A percentile compares a stretch with the other conserved stretches of the same genome.
These are phyloP conservation scores for Dendrolimus pini DNA, from an alignment of 2,888 invertebrate species.

Conservation along the genomic window DNA sequence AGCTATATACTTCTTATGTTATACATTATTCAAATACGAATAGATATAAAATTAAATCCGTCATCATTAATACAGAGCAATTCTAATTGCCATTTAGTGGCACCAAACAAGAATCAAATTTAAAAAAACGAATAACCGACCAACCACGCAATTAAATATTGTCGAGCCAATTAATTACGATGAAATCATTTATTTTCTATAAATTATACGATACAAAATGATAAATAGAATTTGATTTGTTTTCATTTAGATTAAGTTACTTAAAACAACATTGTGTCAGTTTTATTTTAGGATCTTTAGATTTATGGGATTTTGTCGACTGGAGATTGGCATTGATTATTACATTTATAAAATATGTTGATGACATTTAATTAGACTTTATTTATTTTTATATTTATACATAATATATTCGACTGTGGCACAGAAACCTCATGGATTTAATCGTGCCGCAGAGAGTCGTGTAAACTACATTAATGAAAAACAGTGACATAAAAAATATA, in stretches of 20 bases:
- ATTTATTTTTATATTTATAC: too few species aligned
- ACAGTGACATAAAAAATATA: too few species aligned
- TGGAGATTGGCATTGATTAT: neutral
- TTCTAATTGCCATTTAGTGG: neutral
- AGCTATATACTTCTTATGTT: too few species aligned
- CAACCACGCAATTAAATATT: neutral
- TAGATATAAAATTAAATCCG: neutral
- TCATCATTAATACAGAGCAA: neutral
- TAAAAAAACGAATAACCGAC: neutral
- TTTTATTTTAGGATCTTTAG: neutral
- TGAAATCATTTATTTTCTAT: neutral
- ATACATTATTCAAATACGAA: too few species aligned
- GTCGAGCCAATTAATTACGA: neutral
- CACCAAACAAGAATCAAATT: neutral
- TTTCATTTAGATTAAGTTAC: neutral
- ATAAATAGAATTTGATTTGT: neutral
- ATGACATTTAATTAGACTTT: too few species aligned
- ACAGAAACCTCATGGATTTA: too few species aligned
- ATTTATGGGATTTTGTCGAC: neutral
- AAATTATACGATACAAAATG: neutral
- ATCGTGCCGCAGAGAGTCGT: too few species aligned
- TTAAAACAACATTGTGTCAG: neutral
- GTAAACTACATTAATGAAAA: too few species aligned
- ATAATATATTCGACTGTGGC: too few species aligned
- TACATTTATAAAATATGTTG: neutral